phyloP scores from a whole-genome alignment of 2,888 invertebrate species.

The Drosophila borealis region DNA sequence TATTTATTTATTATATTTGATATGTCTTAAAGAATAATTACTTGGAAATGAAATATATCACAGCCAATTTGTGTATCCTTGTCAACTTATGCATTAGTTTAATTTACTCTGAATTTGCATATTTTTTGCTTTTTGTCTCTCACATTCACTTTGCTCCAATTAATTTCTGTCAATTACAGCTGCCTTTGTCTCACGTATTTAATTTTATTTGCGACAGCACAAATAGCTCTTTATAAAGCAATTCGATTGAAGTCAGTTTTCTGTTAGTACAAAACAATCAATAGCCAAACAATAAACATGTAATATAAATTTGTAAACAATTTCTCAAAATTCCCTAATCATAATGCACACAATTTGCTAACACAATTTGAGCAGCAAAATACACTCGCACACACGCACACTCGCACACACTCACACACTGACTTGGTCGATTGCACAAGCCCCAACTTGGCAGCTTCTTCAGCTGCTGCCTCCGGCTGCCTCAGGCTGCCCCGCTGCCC shows the following conservation, averaged over 20 bases:
- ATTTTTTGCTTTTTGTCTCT: neutral
- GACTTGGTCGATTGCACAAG: constrained; percentile 31
- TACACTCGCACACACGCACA: neutral
- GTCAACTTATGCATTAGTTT: too few species aligned
- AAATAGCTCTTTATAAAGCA: too few species aligned
- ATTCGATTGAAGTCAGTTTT: constrained; percentile 4
- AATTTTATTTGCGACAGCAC: too few species aligned
- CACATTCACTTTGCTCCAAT: neutral
- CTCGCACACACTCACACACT: constrained; percentile 3
- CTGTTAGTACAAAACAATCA: constrained; percentile 27
- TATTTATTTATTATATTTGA: too few species aligned
- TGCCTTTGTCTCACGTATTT: neutral
- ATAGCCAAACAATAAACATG: constrained; percentile 20
- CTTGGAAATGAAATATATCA: too few species aligned
- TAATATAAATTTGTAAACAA: constrained; percentile 29
- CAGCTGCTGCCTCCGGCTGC: neutral
- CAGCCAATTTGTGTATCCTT: too few species aligned
- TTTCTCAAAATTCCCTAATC: constrained; percentile 50
- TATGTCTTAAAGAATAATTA: too few species aligned
- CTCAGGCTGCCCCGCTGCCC: neutral
- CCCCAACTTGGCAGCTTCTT: constrained; percentile 36
- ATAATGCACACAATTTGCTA: constrained; percentile 53
- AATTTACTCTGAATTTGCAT: too few species aligned
- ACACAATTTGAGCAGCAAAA: constrained; percentile 40
- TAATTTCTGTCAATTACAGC: constrained; percentile 6